Percentiles rank a stretch among this genome's conserved stretches.
Conservation (phyloP, 1,140 invertebrate species). For the Dysdera silvatica region DNA sequence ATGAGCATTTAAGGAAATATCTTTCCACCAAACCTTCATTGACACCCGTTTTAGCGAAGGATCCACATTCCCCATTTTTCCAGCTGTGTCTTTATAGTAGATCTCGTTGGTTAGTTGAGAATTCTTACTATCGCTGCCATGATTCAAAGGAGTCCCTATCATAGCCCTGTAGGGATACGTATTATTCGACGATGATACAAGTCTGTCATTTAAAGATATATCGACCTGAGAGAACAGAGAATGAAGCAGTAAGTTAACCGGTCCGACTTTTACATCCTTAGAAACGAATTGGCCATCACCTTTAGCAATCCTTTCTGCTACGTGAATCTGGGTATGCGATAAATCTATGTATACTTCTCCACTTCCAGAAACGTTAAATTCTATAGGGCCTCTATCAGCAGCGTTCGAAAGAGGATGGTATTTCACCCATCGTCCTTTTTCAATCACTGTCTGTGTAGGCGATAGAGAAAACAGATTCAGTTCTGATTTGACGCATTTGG, state of each 20-base stretch:
- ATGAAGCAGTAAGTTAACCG: constrained; percentile 11
- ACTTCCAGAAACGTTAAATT: neutral
- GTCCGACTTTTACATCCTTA: neutral
- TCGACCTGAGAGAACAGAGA: constrained; percentile 8
- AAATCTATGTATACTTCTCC: neutral
- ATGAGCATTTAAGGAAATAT: too few relatives aligned
- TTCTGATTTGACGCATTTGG: neutral
- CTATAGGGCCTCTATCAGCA: neutral
- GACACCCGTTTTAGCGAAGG: too few relatives aligned
- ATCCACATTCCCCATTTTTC: too few relatives aligned
- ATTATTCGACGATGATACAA: neutral
- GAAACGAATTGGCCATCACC: neutral
- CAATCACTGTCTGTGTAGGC: constrained; percentile 1
- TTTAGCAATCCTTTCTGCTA: constrained; percentile 2
- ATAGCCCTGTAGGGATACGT: neutral
- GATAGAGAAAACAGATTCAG: neutral
- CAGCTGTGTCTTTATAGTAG: constrained; percentile 2
- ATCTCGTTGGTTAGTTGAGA: neutral
- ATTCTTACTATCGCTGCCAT: neutral
- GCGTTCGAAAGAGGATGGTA: neutral
- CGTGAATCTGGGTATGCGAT: neutral
- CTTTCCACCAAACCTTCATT: too few relatives aligned
- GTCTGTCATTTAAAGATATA: neutral
- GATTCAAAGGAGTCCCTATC: neutral
- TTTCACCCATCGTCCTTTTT: neutral